These are phyloP conservation scores for Ciconia boyciana DNA, from an alignment of 2,113 vertebrate species.

Conservation along the genomic window DNA sequence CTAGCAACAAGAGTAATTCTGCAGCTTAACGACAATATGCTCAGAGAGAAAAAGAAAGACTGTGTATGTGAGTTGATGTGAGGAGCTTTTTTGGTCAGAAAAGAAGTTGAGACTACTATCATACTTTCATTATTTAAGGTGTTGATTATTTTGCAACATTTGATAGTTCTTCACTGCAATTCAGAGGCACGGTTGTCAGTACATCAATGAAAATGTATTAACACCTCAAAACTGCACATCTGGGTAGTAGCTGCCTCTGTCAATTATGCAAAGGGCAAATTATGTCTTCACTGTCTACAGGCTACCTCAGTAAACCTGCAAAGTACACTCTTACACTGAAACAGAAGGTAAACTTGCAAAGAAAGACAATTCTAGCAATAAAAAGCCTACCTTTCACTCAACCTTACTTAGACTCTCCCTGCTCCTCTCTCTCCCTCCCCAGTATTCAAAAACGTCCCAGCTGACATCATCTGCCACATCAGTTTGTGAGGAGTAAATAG, in stretches of 20 bases:
- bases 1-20: background rate
- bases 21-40: background rate
- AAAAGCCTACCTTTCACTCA: background rate
- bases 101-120: background rate
- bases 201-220: background rate
- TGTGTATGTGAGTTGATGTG: background rate
- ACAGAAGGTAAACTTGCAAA: background rate
- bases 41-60: background rate
- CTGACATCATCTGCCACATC: background rate
- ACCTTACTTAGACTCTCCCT: background rate
- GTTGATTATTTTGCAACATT: background rate
- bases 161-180: background rate
- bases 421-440: background rate
- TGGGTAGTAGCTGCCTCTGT: background rate
- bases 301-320: background rate
- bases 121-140: background rate
- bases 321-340: background rate
- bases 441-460: background rate
- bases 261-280: background rate
- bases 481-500: background rate
- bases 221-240: background rate
- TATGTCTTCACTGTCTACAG: background rate
- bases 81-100: background rate
- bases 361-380: background rate
- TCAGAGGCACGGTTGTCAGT: fast-evolving